Conservation (phyloP, 2,113 vertebrate species). For the Haemorhous mexicanus region DNA sequence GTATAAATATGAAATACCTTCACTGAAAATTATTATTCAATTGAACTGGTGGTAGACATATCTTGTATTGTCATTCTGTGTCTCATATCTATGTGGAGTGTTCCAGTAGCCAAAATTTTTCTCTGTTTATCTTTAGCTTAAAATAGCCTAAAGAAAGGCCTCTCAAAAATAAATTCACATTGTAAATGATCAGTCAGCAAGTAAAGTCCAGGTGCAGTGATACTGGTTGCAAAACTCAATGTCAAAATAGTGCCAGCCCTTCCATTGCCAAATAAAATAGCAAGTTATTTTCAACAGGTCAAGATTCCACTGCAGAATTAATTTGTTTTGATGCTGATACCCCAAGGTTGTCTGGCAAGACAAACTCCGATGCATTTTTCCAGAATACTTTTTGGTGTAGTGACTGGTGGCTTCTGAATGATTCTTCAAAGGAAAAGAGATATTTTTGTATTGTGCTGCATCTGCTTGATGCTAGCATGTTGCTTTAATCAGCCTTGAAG, state of each 20-base stretch:
- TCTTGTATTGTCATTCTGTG: background rate
- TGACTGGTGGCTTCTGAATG: background rate
- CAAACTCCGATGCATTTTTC: background rate
- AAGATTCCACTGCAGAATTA: background rate
- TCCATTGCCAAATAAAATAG: background rate
- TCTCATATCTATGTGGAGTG: background rate
- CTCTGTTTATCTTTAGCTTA: background rate
- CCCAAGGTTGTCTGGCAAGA: background rate
- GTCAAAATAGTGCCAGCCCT: background rate
- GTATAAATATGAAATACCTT: background rate
- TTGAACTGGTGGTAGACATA: background rate
- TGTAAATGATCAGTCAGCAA: background rate
- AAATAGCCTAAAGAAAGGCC: background rate
- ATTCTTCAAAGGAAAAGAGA: background rate
- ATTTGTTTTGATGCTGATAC: background rate
- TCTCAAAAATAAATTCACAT: background rate
- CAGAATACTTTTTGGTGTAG: background rate
- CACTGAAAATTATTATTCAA: background rate
- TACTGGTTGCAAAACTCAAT: background rate
- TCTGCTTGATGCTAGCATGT: background rate
- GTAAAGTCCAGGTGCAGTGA: background rate
- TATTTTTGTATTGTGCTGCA: background rate
- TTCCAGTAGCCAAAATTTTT: background rate
- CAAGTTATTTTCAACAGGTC: background rate
- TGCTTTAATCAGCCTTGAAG: background rate